phyloP scores from a whole-genome alignment of 64 coral and sea anemone species.

The Porites australiensis region DNA sequence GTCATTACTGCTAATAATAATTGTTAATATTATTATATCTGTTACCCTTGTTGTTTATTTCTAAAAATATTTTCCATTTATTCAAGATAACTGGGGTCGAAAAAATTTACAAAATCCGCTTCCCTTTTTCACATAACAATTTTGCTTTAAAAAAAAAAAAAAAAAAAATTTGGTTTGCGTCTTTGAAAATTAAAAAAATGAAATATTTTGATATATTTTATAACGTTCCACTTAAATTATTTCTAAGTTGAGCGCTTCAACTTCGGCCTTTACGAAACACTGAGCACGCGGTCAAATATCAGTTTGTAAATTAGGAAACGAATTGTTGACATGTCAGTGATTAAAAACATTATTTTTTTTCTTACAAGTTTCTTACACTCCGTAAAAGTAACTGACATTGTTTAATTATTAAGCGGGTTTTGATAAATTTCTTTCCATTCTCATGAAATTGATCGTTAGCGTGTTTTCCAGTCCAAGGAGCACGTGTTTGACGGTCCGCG shows the following conservation, averaged over 20 bases:
- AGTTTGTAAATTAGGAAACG: conserved; percentile 13
- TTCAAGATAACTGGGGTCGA: too few species aligned
- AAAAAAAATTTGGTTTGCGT: too few species aligned
- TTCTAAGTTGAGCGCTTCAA: not conserved
- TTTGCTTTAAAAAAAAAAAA: too few species aligned
- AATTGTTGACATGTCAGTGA: conserved; percentile 5
- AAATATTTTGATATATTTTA: not conserved
- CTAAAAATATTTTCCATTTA: too few species aligned
- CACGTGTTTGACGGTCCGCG: conserved; percentile 8
- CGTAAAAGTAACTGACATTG: not conserved
- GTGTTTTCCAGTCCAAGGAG: conserved; percentile 7
- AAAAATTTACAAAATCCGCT: too few species aligned
- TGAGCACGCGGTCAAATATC: conserved; percentile 20
- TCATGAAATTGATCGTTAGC: conserved; percentile 39
- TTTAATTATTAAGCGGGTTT: not conserved
- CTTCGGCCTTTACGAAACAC: not conserved
- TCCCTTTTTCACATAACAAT: not conserved
- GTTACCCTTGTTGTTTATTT: too few species aligned
- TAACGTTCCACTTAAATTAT: not conserved
- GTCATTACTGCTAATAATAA: not conserved
- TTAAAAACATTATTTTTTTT: not conserved
- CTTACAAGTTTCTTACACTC: not conserved
- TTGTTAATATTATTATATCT: too few species aligned
- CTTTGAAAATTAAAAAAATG: too few species aligned
- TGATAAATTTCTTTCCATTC: not conserved